Percentiles rank a stretch among this genome's conserved stretches.
phyloP scores from a whole-genome alignment of 2,888 invertebrate species.

The Dimorphilus gyrociliatus region DNA sequence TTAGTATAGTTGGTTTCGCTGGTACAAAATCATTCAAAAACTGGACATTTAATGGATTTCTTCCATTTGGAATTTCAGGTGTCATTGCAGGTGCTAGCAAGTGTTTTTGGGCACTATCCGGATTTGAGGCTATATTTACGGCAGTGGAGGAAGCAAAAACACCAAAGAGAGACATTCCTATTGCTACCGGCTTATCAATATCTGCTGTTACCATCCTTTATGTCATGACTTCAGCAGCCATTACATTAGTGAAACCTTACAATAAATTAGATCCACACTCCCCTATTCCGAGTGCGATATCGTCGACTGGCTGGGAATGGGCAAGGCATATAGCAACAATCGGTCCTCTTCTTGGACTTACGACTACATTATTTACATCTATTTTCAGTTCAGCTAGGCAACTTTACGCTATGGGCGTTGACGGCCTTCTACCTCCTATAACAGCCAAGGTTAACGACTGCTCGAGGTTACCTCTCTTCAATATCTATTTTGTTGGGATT shows the following conservation, averaged over 20 bases:
- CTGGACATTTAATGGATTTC: slow-evolving; percentile 49
- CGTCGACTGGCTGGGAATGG: slow-evolving; percentile 21
- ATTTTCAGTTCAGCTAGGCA: slow-evolving; percentile 5
- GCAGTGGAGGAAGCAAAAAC: slow-evolving; percentile 37
- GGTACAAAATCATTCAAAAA: slow-evolving; percentile 64
- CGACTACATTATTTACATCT: slow-evolving; percentile 15
- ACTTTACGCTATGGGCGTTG: slow-evolving; percentile 9
- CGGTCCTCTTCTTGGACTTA: slow-evolving; percentile 29
- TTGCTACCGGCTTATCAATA: slow-evolving; percentile 21
- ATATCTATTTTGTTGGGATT: slow-evolving; percentile 5
- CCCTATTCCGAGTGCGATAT: slow-evolving; percentile 29
- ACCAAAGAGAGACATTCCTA: slow-evolving; percentile 34
- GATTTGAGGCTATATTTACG: slow-evolving; percentile 38
- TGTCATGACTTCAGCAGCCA: slow-evolving; percentile 5
- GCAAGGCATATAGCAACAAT: slow-evolving; percentile 28
- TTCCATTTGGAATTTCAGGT: slow-evolving; percentile 36
- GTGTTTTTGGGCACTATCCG: slow-evolving; percentile 39
- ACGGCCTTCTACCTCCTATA: slow-evolving; percentile 8
- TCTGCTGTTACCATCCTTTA: slow-evolving; percentile 8
- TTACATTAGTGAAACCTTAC: slow-evolving; percentile 12
- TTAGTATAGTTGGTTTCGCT: slow-evolving; percentile 54
- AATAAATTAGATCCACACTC: slow-evolving; percentile 20
- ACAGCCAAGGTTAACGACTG: slow-evolving; percentile 4
- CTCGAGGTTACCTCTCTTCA: slow-evolving; percentile 6
- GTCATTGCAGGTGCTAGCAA: slow-evolving; percentile 35